A percentile compares a stretch with the other conserved stretches of the same genome.
These are phyloP conservation scores for Myxocyprinus asiaticus DNA, from an alignment of 2,113 vertebrate genomes.

Conservation along the genomic window DNA sequence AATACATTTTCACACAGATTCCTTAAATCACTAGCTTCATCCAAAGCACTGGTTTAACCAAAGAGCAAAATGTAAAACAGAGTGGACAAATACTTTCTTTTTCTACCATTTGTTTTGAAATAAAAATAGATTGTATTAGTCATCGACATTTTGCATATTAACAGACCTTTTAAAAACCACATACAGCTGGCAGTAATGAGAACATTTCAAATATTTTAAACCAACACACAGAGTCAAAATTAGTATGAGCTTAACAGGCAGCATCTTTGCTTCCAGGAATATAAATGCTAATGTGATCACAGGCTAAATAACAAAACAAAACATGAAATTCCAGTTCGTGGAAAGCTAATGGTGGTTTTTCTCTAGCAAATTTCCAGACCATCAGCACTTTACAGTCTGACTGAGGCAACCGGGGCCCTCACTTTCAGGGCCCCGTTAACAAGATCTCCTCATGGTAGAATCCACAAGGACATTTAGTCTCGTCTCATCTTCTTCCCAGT, in stretches of 20 bases:
- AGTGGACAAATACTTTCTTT: background rate
- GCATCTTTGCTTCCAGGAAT: background rate
- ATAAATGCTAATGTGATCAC: too few species aligned
- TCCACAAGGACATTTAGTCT: too few species aligned
- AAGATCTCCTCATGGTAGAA: too few species aligned
- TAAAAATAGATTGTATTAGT: background rate
- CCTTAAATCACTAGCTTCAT: background rate
- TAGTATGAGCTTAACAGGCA: too few species aligned
- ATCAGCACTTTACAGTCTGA: constrained; percentile 38
- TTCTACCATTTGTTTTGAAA: background rate
- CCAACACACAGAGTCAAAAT: background rate
- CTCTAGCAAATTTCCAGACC: too few species aligned
- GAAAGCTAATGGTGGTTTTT: too few species aligned
- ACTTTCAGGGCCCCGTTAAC: constrained; percentile 6
- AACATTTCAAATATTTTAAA: background rate
- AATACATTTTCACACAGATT: too few species aligned
- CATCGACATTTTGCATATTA: background rate
- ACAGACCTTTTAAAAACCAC: background rate
- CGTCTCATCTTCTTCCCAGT: background rate
- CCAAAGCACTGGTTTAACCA: background rate
- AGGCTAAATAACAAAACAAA: too few species aligned
- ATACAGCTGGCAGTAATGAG: background rate
- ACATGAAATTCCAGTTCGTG: too few species aligned
- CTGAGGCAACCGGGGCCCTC: background rate
- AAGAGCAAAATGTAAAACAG: background rate